phyloP scores from a whole-genome alignment of 2,888 invertebrate genomes.

The Cantharis lateralis region DNA sequence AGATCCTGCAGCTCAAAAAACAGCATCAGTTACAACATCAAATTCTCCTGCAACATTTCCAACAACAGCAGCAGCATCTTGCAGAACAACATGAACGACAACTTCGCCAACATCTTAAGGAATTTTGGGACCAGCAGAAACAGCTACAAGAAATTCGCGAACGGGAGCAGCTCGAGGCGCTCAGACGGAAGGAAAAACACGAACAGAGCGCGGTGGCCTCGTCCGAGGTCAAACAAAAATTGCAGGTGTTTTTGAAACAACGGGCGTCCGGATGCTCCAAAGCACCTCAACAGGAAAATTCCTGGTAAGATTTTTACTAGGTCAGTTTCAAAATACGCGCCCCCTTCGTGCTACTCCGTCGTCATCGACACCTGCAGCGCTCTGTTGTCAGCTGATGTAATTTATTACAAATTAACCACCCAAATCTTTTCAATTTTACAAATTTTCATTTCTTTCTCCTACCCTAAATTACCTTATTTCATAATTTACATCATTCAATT shows the following conservation, averaged over 20 bases:
- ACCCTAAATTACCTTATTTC: not conserved
- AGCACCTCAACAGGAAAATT: conserved; percentile 52
- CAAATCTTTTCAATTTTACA: not conserved
- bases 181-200: conserved; percentile 91
- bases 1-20: conserved; percentile 81
- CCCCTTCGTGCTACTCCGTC: conserved; percentile 16
- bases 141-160: conserved; percentile 76
- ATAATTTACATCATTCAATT: not conserved
- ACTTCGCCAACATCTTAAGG: conserved; percentile 84
- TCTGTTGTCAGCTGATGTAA: conserved; percentile 40
- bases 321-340: conserved; percentile 40
- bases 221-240: conserved; percentile 93
- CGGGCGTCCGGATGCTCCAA: conserved; percentile 52
- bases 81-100: conserved; percentile 91
- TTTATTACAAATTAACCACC: conserved; percentile 15
- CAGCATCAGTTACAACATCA: conserved; percentile 93
- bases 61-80: conserved; percentile 88
- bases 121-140: conserved; percentile 92
- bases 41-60: conserved; percentile 87
- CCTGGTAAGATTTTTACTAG: conserved; percentile 49
- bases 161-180: conserved; percentile 80
- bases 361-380: conserved; percentile 24
- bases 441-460: not conserved
- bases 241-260: conserved; percentile 70
- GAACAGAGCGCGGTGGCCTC: conserved; percentile 97